Evolutionary conservation across 2,113 vertebrate species (phyloP).

Genomic region (Crotalus tigris): DNA sequence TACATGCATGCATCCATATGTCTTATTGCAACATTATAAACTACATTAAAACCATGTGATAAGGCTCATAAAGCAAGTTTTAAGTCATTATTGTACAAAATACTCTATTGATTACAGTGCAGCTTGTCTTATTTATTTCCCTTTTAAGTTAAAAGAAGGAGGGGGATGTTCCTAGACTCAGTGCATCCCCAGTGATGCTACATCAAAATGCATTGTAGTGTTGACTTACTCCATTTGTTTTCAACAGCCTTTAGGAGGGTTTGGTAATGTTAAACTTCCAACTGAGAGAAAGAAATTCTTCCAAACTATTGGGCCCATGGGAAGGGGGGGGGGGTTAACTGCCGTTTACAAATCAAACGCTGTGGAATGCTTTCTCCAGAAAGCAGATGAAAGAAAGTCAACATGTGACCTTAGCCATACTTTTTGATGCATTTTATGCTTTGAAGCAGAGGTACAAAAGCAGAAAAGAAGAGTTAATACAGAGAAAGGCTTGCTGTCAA

Average conservation of each 20-base stretch:
- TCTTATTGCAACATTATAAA: conserved; percentile 10
- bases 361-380: conserved; percentile 11
- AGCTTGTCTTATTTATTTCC: conserved; percentile 33
- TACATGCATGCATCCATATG: background rate
- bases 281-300: conserved; percentile 23
- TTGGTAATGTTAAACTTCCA: conserved; percentile 38
- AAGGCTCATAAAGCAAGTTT: background rate
- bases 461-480: conserved; percentile 30
- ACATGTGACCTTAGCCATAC: background rate
- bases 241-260: conserved; percentile 35
- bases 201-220: conserved; percentile 33
- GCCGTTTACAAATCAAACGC: conserved; percentile 34
- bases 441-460: conserved; percentile 49
- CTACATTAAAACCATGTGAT: conserved; percentile 21
- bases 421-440: conserved; percentile 39
- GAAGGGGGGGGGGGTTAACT: background rate
- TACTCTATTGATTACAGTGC: conserved; percentile 23
- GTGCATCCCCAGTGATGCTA: conserved; percentile 17
- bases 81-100: conserved; percentile 30
- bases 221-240: conserved; percentile 45
- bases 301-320: conserved; percentile 38
- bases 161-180: background rate
- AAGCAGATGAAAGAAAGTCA: conserved; percentile 38
- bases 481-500: conserved; percentile 26
- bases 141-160: conserved; percentile 28